Percentiles rank a stretch among this genome's conserved stretches.
These are phyloP conservation scores for Lepus americanus DNA, from an alignment of 2,113 vertebrate species.

Conservation along the genomic window DNA sequence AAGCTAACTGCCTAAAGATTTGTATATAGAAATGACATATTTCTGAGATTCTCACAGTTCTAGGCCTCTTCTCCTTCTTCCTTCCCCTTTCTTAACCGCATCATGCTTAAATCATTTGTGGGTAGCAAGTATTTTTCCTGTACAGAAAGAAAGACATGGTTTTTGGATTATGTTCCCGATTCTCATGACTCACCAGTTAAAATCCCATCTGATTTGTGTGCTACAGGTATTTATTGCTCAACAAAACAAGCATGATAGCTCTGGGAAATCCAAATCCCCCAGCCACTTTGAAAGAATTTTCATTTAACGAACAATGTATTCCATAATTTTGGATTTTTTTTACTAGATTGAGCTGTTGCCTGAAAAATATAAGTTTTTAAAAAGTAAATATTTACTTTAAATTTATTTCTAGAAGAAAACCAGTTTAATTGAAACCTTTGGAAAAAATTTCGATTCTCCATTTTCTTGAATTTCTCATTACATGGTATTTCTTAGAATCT, in stretches of 20 bases:
- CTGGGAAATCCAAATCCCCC: slow-evolving; percentile 44
- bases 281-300: slow-evolving; percentile 53
- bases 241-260: slow-evolving; percentile 66
- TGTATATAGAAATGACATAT: neutral
- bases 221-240: slow-evolving; percentile 70
- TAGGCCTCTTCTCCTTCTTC: neutral
- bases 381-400: slow-evolving; percentile 16
- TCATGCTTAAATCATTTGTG: neutral
- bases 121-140: neutral
- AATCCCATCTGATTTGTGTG: slow-evolving; percentile 46
- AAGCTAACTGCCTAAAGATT: neutral
- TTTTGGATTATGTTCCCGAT: slow-evolving; percentile 12
- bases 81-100: neutral
- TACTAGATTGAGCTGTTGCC: slow-evolving; percentile 14
- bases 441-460: neutral
- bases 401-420: slow-evolving; percentile 5
- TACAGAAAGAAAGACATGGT: slow-evolving; percentile 39
- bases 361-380: slow-evolving; percentile 28
- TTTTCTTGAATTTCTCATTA: slow-evolving; percentile 47
- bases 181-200: slow-evolving; percentile 46
- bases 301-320: slow-evolving; percentile 60
- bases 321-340: slow-evolving; percentile 63
- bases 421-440: neutral
- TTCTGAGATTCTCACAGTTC: neutral
- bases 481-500: neutral